Evolutionary conservation across 2,888 invertebrate species (phyloP).

Genomic region (Trissolcus brochymenae): DNA sequence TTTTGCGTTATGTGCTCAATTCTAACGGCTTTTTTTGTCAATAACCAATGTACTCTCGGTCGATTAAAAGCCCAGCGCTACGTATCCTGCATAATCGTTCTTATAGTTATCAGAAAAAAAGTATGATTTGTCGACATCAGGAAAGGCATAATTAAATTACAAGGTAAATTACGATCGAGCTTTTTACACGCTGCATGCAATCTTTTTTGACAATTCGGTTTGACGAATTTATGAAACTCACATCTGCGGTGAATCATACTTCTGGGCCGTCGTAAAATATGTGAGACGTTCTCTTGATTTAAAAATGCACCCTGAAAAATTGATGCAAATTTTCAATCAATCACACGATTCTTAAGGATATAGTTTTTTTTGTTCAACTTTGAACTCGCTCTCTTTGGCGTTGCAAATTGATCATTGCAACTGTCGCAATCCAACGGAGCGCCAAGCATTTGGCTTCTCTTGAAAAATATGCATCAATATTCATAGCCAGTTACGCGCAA

Average conservation of each 20-base stretch:
- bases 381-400: no score
- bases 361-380: no score
- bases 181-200: neutral
- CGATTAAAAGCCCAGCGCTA: conserved; percentile 37
- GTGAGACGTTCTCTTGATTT: no score
- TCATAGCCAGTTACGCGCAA: conserved; percentile 32
- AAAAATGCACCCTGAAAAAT: no score
- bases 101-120: conserved; percentile 25
- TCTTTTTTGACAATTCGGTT: conserved; percentile 16
- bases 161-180: conserved; percentile 26
- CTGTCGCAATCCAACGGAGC: conserved; percentile 22
- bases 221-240: conserved; percentile 20
- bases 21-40: conserved; percentile 49
- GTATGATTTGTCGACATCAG: conserved; percentile 43
- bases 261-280: no score
- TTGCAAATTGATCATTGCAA: conserved; percentile 31
- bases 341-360: no score
- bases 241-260: no score
- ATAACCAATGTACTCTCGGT: conserved; percentile 38
- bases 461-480: conserved; percentile 25
- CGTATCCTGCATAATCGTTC: conserved; percentile 35
- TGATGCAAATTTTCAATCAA: no score
- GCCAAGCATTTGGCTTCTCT: no score
- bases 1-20: conserved; percentile 51
- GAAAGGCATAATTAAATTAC: conserved; percentile 46